phyloP scores from a whole-genome alignment of 1,140 invertebrate genomes.

The Drosophila pseudoobscura region DNA sequence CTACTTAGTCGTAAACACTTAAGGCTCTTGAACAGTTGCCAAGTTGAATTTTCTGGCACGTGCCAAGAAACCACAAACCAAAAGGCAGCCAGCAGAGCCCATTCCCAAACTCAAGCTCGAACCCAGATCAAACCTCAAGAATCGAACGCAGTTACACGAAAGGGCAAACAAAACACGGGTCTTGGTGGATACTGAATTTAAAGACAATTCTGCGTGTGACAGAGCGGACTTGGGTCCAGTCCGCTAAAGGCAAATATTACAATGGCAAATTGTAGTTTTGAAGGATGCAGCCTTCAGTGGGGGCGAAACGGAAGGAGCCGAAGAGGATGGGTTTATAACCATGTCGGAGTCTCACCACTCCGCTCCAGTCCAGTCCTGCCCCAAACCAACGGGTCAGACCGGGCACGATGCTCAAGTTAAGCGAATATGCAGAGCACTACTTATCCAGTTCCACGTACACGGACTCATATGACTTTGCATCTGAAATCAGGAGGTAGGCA shows the following conservation, averaged over 20 bases:
- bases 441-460: constrained; percentile 37
- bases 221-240: too few species aligned
- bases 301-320: too few species aligned
- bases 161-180: too few species aligned
- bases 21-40: constrained; percentile 42
- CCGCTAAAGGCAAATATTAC: constrained; percentile 33
- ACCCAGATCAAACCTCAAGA: too few species aligned
- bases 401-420: constrained; percentile 34
- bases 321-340: too few species aligned
- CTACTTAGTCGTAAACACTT: constrained; percentile 34
- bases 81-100: constrained; percentile 21
- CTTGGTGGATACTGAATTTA: too few species aligned
- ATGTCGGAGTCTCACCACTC: too few species aligned
- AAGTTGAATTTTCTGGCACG: constrained; percentile 54
- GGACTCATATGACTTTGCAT: too few species aligned
- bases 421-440: constrained; percentile 47
- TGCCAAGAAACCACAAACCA: constrained; percentile 45
- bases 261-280: constrained; percentile 7
- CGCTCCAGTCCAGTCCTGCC: constrained; percentile 14
- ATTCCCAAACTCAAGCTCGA: constrained; percentile 53
- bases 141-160: too few species aligned
- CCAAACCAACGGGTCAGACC: constrained; percentile 5
- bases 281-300: too few species aligned
- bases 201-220: too few species aligned
- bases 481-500: too few species aligned